Conservation (phyloP, 2,888 invertebrate species). For the Cantharis rufa region DNA sequence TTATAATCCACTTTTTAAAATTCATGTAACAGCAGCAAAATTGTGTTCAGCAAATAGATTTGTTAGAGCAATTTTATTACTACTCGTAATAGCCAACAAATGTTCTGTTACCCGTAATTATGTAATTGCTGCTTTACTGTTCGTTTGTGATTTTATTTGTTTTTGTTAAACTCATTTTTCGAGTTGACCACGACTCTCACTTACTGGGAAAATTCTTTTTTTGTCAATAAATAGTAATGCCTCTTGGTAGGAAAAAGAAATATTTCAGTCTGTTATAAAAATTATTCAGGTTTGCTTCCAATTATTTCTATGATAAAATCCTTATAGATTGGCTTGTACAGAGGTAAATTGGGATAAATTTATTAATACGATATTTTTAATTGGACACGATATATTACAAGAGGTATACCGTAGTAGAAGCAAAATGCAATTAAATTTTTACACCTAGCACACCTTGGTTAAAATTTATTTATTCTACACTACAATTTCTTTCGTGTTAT, state of each 20-base stretch:
- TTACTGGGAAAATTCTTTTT: too few relatives aligned
- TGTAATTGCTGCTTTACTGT: too few relatives aligned
- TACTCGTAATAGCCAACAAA: not conserved
- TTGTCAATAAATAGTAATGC: too few relatives aligned
- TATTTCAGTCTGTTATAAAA: too few relatives aligned
- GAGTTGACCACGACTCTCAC: too few relatives aligned
- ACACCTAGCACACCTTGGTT: not conserved
- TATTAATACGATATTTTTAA: not conserved
- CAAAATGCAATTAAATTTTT: not conserved
- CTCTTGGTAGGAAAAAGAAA: too few relatives aligned
- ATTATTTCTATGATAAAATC: too few relatives aligned
- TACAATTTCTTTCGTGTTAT: not conserved
- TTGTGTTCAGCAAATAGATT: not conserved
- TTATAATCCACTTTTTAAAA: not conserved
- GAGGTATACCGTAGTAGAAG: not conserved
- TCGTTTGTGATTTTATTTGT: too few relatives aligned
- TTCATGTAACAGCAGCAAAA: not conserved
- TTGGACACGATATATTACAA: not conserved
- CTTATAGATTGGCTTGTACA: too few relatives aligned
- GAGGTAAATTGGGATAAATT: not conserved
- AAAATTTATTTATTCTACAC: not conserved
- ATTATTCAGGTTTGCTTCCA: too few relatives aligned
- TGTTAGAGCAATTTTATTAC: not conserved
- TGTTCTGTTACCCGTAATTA: too few relatives aligned
- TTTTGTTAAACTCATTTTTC: too few relatives aligned